Percentiles rank a stretch among this genome's conserved stretches.
These are phyloP conservation scores for Ctenochaetus hawaiiensis DNA, from an alignment of 2,797 vertebrate genomes.

Conservation along the genomic window DNA sequence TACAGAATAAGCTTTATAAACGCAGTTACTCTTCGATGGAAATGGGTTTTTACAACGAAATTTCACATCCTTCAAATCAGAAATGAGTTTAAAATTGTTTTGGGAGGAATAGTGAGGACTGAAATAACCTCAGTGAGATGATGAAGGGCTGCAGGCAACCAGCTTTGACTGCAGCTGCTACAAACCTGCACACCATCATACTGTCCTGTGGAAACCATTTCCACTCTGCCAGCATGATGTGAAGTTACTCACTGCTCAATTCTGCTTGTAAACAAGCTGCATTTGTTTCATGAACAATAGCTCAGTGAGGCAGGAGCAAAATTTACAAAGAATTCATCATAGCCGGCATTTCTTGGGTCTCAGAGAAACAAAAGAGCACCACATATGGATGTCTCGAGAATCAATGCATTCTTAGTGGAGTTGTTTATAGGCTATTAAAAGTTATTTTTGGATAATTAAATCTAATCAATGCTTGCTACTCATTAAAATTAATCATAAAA, in stretches of 20 bases:
- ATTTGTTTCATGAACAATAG: not conserved
- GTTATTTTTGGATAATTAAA: not conserved
- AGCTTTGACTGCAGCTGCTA: not conserved
- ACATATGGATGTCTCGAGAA: not conserved
- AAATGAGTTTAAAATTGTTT: not conserved
- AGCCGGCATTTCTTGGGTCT: not conserved
- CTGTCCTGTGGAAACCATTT: not conserved
- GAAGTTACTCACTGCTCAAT: not conserved
- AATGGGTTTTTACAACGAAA: too few relatives aligned
- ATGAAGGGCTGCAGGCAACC: not conserved
- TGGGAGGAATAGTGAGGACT: not conserved
- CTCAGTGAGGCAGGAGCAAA: not conserved
- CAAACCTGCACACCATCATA: not conserved
- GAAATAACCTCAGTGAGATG: not conserved
- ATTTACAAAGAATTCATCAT: not conserved
- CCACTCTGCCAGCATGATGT: not conserved
- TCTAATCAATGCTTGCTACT: slow-evolving; percentile 2
- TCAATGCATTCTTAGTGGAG: not conserved
- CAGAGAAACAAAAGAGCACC: slow-evolving; percentile 1
- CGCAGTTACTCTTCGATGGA: too few relatives aligned
- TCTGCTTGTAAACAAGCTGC: not conserved
- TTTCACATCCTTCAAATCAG: not conserved
- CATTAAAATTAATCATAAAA: not conserved
- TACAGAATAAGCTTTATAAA: too few relatives aligned
- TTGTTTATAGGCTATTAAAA: not conserved